These are phyloP conservation scores for Apamea crenata DNA, from an alignment of 2,888 invertebrate genomes.

Conservation along the genomic window DNA sequence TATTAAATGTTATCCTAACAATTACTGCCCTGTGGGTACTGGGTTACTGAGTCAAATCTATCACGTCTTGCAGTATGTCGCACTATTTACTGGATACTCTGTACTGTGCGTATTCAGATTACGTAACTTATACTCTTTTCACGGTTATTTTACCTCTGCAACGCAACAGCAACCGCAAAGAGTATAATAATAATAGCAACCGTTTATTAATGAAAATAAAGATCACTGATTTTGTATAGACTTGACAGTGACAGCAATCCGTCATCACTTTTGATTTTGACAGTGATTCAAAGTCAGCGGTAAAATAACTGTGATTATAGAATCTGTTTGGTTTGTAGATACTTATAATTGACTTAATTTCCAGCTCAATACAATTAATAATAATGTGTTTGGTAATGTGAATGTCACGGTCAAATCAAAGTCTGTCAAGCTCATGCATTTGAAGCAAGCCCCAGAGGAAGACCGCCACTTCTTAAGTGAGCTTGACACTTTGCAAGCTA, in stretches of 20 bases:
- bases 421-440: conserved; percentile 75
- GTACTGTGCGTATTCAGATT: not conserved
- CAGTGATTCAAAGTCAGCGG: not conserved
- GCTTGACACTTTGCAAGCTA: conserved; percentile 90
- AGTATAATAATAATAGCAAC: no score
- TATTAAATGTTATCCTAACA: not conserved
- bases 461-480: conserved; percentile 92
- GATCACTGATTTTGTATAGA: no score
- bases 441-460: conserved; percentile 88
- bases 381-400: conserved; percentile 82
- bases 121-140: not conserved
- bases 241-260: no score
- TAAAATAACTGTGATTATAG: not conserved
- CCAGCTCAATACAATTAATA: conserved; percentile 82
- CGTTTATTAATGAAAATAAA: no score
- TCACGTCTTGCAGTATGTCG: not conserved
- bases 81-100: not conserved
- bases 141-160: not conserved
- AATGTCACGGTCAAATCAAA: conserved; percentile 69
- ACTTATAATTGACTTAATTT: conserved; percentile 38
- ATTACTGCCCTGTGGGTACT: not conserved
- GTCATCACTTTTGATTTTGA: not conserved
- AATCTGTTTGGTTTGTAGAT: no score
- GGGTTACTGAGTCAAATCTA: not conserved
- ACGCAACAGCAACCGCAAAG: not conserved